Evolutionary conservation across 2,797 vertebrate species (phyloP).

Genomic region (Poeciliopsis paucimaculata): DNA sequence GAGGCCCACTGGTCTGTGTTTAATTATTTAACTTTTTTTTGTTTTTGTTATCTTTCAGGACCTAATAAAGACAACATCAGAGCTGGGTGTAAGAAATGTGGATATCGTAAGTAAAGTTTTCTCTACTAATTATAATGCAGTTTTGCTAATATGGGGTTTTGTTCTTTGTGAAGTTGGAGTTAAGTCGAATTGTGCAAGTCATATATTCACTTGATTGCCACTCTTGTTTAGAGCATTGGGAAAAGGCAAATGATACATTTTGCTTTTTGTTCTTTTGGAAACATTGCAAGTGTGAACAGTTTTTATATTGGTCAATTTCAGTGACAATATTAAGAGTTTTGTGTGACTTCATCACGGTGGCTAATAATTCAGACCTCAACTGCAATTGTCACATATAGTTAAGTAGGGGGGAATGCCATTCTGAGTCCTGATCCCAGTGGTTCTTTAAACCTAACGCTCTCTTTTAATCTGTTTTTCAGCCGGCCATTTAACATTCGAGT

Average conservation of each 20-base stretch:
- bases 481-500: slow-evolving; percentile 97
- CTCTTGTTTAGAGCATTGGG: neutral
- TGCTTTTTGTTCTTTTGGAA: neutral
- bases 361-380: too few species aligned
- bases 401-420: neutral
- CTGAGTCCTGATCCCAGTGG: neutral
- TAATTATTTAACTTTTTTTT: neutral
- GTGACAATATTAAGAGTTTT: too few species aligned
- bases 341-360: too few species aligned
- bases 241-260: neutral
- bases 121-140: neutral
- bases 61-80: slow-evolving; percentile 97
- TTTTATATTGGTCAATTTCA: too few species aligned
- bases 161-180: neutral
- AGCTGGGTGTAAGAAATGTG: slow-evolving; percentile 98
- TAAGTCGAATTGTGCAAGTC: neutral
- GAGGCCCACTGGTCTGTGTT: too few species aligned
- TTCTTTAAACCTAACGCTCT: neutral
- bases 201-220: neutral
- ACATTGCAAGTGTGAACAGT: too few species aligned
- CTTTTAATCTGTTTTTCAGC: slow-evolving; percentile 75
- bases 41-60: slow-evolving; percentile 73
- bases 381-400: neutral
- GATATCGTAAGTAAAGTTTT: slow-evolving; percentile 90
- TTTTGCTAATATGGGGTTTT: neutral